phyloP scores from a whole-genome alignment of 2,888 invertebrate genomes.

The Helleia helle region DNA sequence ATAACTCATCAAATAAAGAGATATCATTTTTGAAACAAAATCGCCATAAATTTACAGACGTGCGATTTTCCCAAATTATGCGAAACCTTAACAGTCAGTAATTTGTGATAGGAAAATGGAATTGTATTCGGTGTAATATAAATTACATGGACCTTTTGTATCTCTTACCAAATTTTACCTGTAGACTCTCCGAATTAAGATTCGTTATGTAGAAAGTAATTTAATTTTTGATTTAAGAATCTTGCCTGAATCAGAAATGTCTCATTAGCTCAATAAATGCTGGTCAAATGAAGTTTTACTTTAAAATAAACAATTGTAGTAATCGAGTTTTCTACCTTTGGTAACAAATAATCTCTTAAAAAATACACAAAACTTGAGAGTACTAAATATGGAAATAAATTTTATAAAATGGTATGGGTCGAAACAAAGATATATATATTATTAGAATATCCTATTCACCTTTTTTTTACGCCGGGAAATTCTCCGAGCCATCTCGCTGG shows the following conservation, averaged over 20 bases:
- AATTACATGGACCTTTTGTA: slow-evolving; percentile 51
- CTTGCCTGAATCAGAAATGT: too few species aligned
- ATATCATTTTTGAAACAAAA: slow-evolving; percentile 19
- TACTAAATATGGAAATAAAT: too few species aligned
- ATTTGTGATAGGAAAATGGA: slow-evolving; percentile 67
- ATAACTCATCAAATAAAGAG: slow-evolving; percentile 13
- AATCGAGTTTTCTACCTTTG: too few species aligned
- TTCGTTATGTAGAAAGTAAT: neutral
- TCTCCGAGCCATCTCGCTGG: too few species aligned
- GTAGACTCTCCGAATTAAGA: slow-evolving; percentile 16
- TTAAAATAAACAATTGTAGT: too few species aligned
- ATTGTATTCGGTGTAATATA: slow-evolving; percentile 70
- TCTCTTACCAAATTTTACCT: slow-evolving; percentile 50
- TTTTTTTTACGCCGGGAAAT: too few species aligned
- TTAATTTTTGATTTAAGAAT: slow-evolving; percentile 1
- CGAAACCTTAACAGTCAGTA: slow-evolving; percentile 60
- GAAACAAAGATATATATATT: too few species aligned
- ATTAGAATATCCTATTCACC: too few species aligned
- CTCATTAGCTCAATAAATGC: too few species aligned
- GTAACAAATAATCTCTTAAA: too few species aligned
- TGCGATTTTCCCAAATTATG: slow-evolving; percentile 58
- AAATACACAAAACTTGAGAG: neutral
- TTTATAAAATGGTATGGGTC: too few species aligned
- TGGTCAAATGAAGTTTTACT: too few species aligned
- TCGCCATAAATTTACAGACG: slow-evolving; percentile 42